phyloP scores from a whole-genome alignment of 2,888 invertebrate species.

The Bombyx huttoni region DNA sequence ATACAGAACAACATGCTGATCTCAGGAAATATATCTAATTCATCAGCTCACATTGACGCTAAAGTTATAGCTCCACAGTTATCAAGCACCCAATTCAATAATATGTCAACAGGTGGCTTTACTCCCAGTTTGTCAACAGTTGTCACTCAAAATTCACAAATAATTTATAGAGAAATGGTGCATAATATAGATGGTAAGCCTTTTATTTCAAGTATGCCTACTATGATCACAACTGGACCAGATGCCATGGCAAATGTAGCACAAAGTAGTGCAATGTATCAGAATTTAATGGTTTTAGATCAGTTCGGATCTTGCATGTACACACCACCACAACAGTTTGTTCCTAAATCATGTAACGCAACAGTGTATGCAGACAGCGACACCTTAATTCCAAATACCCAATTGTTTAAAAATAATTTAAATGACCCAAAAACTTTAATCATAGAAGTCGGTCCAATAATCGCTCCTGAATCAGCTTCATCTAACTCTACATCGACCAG shows the following conservation, averaged over 20 bases:
- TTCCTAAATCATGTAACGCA: slow-evolving; percentile 35
- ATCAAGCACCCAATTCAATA: slow-evolving; percentile 40
- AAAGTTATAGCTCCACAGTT: slow-evolving; percentile 32
- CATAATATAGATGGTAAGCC: slow-evolving; percentile 58
- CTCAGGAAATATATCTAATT: slow-evolving; percentile 37
- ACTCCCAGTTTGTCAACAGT: slow-evolving; percentile 52
- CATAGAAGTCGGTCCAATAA: slow-evolving; percentile 55
- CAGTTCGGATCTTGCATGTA: slow-evolving; percentile 64
- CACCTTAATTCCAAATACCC: slow-evolving; percentile 18
- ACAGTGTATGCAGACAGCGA: slow-evolving; percentile 30
- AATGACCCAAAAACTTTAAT: slow-evolving; percentile 51
- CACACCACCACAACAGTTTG: slow-evolving; percentile 38
- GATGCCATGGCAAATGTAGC: slow-evolving; percentile 49
- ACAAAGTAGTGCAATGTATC: slow-evolving; percentile 54
- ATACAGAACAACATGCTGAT: slow-evolving; percentile 55
- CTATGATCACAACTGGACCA: slow-evolving; percentile 34
- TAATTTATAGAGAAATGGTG: slow-evolving; percentile 63
- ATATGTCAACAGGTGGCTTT: slow-evolving; percentile 35
- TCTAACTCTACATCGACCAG: slow-evolving; percentile 4
- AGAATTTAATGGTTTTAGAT: slow-evolving; percentile 64
- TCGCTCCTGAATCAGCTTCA: slow-evolving; percentile 14
- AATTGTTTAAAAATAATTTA: slow-evolving; percentile 25
- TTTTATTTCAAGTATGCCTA: slow-evolving; percentile 49
- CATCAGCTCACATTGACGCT: slow-evolving; percentile 32
- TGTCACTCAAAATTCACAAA: slow-evolving; percentile 61